Evolutionary conservation across 2,113 vertebrate genomes (phyloP), one percentile per base, ranked within the genome.

Genomic region (Guaruba guarouba): DNA sequence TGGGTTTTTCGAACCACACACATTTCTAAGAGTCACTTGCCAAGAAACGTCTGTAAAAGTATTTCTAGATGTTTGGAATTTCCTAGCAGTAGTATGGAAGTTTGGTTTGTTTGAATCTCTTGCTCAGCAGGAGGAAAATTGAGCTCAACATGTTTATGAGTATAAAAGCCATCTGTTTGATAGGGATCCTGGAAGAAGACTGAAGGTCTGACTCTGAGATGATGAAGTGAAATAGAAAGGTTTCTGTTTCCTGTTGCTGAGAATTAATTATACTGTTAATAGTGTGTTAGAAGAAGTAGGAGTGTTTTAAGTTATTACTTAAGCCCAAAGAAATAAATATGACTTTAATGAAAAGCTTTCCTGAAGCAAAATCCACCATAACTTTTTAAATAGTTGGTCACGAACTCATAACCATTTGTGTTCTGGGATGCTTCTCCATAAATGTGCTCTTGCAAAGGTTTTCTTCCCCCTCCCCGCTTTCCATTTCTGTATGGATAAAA

Each of bases 131-230:
- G 94, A 96, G 91, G 94, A 97, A 95, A 96, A 95, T 95, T 86
- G 93, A 93, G 75, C 84, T 97, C 89, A 95, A 96, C 90, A 95
- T 96, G 89, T 97, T 97, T 94, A 96, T 86, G 89, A 91, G 95
- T 94, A 95, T 97, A 93, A 96, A 97, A 97, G 92, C 88, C 96
- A 96, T 97, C 93, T 97, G 96, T 92, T 91, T 95, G 96, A 96
- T 96, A 96, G 93, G 77, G 88, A 93, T 83, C 71, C 92, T 92
- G 86, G 88, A 97, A 83, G 91, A 95, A 89, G 91, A 71, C 92
- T 41, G 95, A 92, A 79, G 90, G 93, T 73, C 90, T 93, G 80
- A 86, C 88, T 96, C 90, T 5, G 92, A 82, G 86, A 94, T 92
- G 95, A 97, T 95, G 96, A 95, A 95, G 95, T 93, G 94, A 90